These are phyloP conservation scores for Symphodus melops DNA, from an alignment of 2,113 vertebrate species.

Conservation along the genomic window DNA sequence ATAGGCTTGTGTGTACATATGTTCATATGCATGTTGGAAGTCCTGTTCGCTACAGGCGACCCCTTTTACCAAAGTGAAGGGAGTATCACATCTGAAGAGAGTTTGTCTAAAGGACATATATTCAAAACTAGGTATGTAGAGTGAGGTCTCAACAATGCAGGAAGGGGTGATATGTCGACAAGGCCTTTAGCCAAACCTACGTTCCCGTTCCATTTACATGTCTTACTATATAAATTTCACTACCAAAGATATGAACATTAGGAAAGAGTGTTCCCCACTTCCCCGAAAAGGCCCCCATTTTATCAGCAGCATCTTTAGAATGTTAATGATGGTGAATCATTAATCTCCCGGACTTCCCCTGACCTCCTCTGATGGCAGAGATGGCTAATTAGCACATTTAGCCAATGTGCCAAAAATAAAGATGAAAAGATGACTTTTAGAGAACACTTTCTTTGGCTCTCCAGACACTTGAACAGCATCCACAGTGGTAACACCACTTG, in stretches of 20 bases:
- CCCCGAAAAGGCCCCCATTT: slow-evolving; percentile 9
- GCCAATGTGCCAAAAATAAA: slow-evolving; percentile 57
- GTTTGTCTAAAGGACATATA: too few species aligned
- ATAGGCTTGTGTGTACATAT: neutral
- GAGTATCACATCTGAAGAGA: neutral
- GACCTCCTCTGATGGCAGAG: slow-evolving; percentile 35
- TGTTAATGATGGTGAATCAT: slow-evolving; percentile 40
- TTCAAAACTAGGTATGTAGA: too few species aligned
- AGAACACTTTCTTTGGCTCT: slow-evolving; percentile 41
- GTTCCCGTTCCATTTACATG: too few species aligned
- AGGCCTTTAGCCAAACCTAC: too few species aligned
- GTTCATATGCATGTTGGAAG: neutral
- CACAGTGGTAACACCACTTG: slow-evolving; percentile 25
- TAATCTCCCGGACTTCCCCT: slow-evolving; percentile 34
- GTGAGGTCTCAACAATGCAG: too few species aligned
- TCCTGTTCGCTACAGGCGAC: neutral
- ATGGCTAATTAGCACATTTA: slow-evolving; percentile 54
- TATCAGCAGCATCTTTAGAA: slow-evolving; percentile 26
- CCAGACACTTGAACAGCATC: slow-evolving; percentile 35
- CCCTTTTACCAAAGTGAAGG: neutral
- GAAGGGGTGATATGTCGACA: too few species aligned
- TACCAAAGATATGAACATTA: neutral
- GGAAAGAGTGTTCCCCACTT: neutral
- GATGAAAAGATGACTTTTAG: slow-evolving; percentile 51
- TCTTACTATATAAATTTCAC: neutral